A percentile compares a stretch with the other conserved stretches of the same genome.
phyloP scores from a whole-genome alignment of 2,888 invertebrate genomes.

The Auanema sp. region DNA sequence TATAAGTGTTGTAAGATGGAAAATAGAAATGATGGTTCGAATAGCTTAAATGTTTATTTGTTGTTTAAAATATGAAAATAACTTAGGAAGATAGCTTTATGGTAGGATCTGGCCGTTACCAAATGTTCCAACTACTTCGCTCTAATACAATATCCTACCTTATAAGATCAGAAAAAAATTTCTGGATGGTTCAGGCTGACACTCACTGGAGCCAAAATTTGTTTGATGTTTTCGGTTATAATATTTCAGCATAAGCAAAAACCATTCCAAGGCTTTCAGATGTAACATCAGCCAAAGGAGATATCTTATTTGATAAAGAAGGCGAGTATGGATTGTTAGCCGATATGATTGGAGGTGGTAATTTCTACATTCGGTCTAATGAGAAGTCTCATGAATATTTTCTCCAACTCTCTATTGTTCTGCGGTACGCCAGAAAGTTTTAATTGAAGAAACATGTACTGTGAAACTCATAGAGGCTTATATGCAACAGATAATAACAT shows the following conservation, averaged over 20 bases:
- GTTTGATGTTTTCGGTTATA: constrained; percentile 48
- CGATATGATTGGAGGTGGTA: constrained; percentile 60
- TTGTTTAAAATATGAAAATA: background rate
- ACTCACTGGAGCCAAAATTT: constrained; percentile 58
- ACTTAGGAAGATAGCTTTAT: constrained; percentile 45
- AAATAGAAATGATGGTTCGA: constrained; percentile 45
- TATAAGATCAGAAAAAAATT: constrained; percentile 36
- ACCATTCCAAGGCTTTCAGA: constrained; percentile 1
- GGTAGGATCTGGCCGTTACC: constrained; percentile 56
- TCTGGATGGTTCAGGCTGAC: constrained; percentile 58
- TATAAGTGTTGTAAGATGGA: constrained; percentile 42
- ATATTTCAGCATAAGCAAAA: background rate
- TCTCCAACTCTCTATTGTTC: constrained; percentile 31
- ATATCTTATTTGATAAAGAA: constrained; percentile 54
- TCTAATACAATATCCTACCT: constrained; percentile 50
- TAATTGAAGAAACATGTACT: background rate
- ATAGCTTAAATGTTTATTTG: background rate
- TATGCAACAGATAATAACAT: constrained; percentile 60
- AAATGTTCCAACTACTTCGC: constrained; percentile 58
- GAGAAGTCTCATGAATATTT: constrained; percentile 44
- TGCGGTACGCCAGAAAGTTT: constrained; percentile 20
- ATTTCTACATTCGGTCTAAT: constrained; percentile 49
- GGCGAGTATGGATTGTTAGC: constrained; percentile 46
- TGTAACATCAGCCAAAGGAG: constrained; percentile 5
- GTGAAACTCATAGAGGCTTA: constrained; percentile 26